Percentiles rank a stretch among this genome's conserved stretches.
Conservation (phyloP, 2,888 invertebrate genomes). For the Hydraecia micacea region DNA sequence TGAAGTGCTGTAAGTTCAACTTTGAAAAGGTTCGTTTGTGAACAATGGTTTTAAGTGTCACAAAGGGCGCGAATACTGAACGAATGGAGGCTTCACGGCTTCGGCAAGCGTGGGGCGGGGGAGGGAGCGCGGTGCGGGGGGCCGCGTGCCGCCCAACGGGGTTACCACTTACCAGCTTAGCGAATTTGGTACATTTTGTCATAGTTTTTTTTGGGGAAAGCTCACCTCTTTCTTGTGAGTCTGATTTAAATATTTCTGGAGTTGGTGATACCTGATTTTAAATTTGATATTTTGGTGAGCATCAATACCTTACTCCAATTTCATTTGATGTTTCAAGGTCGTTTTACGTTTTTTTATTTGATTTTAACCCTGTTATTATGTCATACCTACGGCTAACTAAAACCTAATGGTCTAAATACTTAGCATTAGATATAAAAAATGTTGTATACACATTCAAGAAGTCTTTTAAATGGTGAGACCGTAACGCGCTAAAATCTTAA, state of each 20-base stretch:
- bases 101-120: constrained; percentile 72
- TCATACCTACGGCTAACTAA: neutral
- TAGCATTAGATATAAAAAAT: neutral
- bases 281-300: neutral
- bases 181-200: constrained; percentile 17
- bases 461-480: neutral
- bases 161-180: constrained; percentile 72
- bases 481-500: neutral
- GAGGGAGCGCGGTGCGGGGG: constrained; percentile 66
- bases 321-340: neutral
- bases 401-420: neutral
- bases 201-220: constrained; percentile 12
- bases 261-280: neutral
- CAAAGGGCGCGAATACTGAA: constrained; percentile 89
- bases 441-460: too few species aligned
- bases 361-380: neutral
- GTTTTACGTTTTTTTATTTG: neutral
- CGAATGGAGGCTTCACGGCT: constrained; percentile 83
- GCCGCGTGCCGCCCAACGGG: constrained; percentile 56
- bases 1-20: constrained; percentile 73
- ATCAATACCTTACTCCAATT: neutral
- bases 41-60: constrained; percentile 89
- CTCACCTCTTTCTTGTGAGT: neutral
- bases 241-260: neutral
- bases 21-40: constrained; percentile 81